A percentile compares a stretch with the other conserved stretches of the same genome.
Conservation (phyloP, 2,113 vertebrate species). For the Bolborhynchus lineola region DNA sequence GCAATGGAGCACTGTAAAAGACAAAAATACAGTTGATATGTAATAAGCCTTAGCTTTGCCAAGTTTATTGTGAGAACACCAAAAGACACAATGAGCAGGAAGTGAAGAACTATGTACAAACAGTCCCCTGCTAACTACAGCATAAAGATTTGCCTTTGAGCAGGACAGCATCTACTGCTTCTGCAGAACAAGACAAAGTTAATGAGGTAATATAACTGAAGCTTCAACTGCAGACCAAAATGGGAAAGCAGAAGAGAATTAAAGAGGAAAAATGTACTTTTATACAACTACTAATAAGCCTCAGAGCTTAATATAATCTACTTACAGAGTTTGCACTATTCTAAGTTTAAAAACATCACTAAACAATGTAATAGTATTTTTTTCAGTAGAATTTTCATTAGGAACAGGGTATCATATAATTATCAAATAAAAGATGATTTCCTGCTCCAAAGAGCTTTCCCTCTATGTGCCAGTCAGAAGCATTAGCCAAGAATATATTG, state of each 20-base stretch:
- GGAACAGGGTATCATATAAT: background rate
- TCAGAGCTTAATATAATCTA: background rate
- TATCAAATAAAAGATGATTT: background rate
- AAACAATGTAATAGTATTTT: background rate
- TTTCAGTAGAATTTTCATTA: background rate
- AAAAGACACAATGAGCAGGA: background rate
- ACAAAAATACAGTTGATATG: background rate
- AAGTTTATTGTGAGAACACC: background rate
- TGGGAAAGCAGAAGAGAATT: background rate
- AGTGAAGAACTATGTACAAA: background rate
- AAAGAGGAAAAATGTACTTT: background rate
- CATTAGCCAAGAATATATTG: background rate
- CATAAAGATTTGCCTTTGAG: constrained; percentile 11
- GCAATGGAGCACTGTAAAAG: background rate
- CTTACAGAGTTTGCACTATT: background rate
- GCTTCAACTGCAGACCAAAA: background rate
- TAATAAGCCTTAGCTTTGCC: background rate
- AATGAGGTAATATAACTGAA: background rate
- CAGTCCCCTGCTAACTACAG: background rate
- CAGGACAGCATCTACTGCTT: background rate
- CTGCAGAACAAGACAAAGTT: background rate
- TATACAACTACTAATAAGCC: background rate
- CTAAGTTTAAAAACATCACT: background rate
- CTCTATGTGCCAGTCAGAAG: background rate
- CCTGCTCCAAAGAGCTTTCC: background rate